Conservation (phyloP, 2,797 vertebrate genomes). For the Cyclopterus lumpus region DNA sequence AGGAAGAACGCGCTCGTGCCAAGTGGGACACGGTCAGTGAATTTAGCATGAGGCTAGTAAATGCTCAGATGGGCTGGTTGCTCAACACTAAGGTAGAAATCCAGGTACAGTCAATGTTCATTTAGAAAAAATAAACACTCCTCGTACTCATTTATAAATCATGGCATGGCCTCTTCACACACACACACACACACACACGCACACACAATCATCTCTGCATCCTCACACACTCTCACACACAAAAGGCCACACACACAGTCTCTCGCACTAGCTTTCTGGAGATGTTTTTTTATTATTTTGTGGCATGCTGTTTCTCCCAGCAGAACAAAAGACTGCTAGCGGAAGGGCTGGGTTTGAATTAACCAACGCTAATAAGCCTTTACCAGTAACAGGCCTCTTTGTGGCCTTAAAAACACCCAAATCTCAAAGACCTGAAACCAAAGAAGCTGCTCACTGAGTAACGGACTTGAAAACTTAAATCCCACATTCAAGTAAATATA, state of each 20-base stretch:
- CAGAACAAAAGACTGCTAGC: slow-evolving; percentile 76
- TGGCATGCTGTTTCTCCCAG: slow-evolving; percentile 76
- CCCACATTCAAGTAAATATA: background rate
- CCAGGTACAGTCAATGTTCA: background rate
- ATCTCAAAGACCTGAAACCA: slow-evolving; percentile 52
- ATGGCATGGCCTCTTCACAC: background rate
- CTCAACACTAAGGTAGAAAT: background rate
- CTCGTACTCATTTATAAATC: slow-evolving; percentile 18
- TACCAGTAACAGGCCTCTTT: slow-evolving; percentile 70
- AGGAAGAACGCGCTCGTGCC: slow-evolving; percentile 93
- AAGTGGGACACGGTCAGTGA: slow-evolving; percentile 96
- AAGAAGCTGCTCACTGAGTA: slow-evolving; percentile 35
- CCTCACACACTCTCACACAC: slow-evolving; percentile 6
- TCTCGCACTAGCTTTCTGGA: slow-evolving; percentile 37
- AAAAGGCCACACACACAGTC: slow-evolving; percentile 66
- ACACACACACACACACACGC: background rate
- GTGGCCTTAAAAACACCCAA: slow-evolving; percentile 54
- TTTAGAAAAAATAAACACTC: background rate
- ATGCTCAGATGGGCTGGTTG: background rate
- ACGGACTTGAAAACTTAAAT: slow-evolving; percentile 7
- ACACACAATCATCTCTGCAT: slow-evolving; percentile 1
- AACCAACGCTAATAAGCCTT: slow-evolving; percentile 77
- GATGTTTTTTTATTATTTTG: slow-evolving; percentile 73
- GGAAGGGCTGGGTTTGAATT: slow-evolving; percentile 80
- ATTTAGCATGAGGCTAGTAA: background rate